These are phyloP conservation scores for Poecilia velifera DNA, from an alignment of 2,797 vertebrate genomes.

Conservation along the genomic window DNA sequence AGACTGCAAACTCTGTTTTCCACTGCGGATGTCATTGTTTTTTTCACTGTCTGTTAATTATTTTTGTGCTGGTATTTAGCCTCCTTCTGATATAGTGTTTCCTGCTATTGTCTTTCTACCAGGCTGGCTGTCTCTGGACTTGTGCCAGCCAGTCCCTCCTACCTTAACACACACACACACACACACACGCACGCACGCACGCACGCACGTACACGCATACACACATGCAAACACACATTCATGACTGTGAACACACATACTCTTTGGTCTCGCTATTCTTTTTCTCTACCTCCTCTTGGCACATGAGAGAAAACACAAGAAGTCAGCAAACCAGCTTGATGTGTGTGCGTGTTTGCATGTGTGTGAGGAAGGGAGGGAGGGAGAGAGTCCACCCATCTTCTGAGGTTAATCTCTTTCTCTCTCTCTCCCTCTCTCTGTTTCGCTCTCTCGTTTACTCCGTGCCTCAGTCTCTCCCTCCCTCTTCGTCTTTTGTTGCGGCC, in stretches of 20 bases:
- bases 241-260: slow-evolving; percentile 22
- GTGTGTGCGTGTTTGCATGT: slow-evolving; percentile 35
- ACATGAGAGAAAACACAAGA: slow-evolving; percentile 73
- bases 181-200: background rate
- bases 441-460: slow-evolving; percentile 27
- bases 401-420: slow-evolving; percentile 69
- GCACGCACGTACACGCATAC: slow-evolving; percentile 45
- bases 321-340: slow-evolving; percentile 60
- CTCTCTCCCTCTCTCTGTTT: slow-evolving; percentile 54
- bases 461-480: slow-evolving; percentile 62
- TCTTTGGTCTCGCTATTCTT: slow-evolving; percentile 42
- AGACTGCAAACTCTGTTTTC: slow-evolving; percentile 58
- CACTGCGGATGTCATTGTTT: slow-evolving; percentile 71
- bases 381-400: slow-evolving; percentile 64
- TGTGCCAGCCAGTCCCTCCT: slow-evolving; percentile 70
- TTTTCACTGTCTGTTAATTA: slow-evolving; percentile 71
- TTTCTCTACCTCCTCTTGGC: slow-evolving; percentile 69
- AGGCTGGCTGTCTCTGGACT: slow-evolving; percentile 72
- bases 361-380: slow-evolving; percentile 26
- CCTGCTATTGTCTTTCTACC: slow-evolving; percentile 82
- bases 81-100: slow-evolving; percentile 79
- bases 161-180: slow-evolving; percentile 63
- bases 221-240: slow-evolving; percentile 32
- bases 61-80: slow-evolving; percentile 76
- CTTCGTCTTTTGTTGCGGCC: slow-evolving; percentile 76